Evolutionary conservation across 2,888 invertebrate species (phyloP), one percentile per base, ranked within the genome.

Genomic region (Sarcophaga subvicina): DNA sequence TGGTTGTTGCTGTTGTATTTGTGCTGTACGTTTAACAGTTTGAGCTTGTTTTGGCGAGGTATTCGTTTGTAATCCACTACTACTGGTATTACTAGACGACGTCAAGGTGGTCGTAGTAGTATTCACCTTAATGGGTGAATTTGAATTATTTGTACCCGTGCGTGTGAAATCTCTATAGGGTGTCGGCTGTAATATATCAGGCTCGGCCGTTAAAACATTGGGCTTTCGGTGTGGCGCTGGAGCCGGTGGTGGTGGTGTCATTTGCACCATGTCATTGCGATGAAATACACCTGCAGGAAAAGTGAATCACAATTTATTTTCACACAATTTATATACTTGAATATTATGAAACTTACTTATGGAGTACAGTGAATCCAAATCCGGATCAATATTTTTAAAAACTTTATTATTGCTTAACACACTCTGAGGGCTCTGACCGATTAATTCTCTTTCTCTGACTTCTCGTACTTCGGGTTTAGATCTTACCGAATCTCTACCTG

Each of bases 321-420:
- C 1, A 66, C 3, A 62, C 4, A n/a, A 20, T 11, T n/a, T 8
- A 37, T 11, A 22, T 14, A n/a, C 11, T 54, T 12, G 4, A 14
- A 12, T 0, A 0, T 17, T 66, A 37, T 49, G 27, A 54, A 20
- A 91, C 93, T 93, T 91, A 95, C 96, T 95, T 90, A 97, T 94
- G 12, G 96, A 96, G 93, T 97, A 97, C 82, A 97, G 93, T 0
- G 96, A 96, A 91, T 97, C 96, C 88, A 97, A 93, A 90, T 97
- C 97, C 3, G 93, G 93, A 90, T 93, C 93, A 83, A 93, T 93
- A 86, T 93, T 93, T 89, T 93, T 93, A 89, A 93, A 93, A 88
- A 93, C 93, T 91, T 93, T 93, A 88, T 91, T 93, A 89, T 92
- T 93, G 88, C 91, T 91, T 83, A 91, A 90, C 80, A 92, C 92